Conservation (phyloP, 1,140 invertebrate genomes). For the Heliothis subflexa region DNA sequence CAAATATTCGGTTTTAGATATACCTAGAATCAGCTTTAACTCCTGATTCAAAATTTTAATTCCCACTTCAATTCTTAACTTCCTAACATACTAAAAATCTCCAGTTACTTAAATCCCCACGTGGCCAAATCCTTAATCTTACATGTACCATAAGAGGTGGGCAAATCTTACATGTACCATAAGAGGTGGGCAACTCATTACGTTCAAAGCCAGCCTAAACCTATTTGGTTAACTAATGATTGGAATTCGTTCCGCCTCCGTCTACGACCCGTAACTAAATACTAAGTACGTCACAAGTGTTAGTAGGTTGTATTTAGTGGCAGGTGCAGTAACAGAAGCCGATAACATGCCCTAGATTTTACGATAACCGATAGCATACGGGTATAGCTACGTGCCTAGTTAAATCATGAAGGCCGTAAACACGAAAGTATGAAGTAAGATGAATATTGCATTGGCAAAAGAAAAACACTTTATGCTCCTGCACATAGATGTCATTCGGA, state of each 20-base stretch:
- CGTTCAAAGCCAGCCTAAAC: background rate
- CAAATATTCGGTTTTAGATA: too few relatives aligned
- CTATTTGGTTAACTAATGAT: slow-evolving; percentile 47
- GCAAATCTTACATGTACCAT: background rate
- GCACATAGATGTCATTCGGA: too few relatives aligned
- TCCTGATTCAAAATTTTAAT: too few relatives aligned
- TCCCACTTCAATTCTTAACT: too few relatives aligned
- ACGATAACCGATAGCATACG: slow-evolving; percentile 32
- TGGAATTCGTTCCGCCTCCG: slow-evolving; percentile 36
- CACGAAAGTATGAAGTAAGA: background rate
- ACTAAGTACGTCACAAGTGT: slow-evolving; percentile 40
- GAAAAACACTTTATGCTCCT: too few relatives aligned
- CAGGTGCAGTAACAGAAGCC: slow-evolving; percentile 51
- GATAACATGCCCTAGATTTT: slow-evolving; percentile 59
- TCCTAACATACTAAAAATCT: too few relatives aligned
- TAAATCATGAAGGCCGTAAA: slow-evolving; percentile 32
- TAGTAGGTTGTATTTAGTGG: slow-evolving; percentile 16
- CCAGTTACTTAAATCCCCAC: background rate
- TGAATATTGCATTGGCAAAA: too few relatives aligned
- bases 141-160: background rate
- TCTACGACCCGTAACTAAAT: slow-evolving; percentile 39
- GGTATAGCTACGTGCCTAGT: background rate
- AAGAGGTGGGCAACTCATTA: slow-evolving; percentile 5
- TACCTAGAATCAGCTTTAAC: too few relatives aligned
- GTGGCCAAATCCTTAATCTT: background rate